Evolutionary conservation across 1,140 invertebrate species (phyloP).

Genomic region (Trachymyrmex cornetzi): DNA sequence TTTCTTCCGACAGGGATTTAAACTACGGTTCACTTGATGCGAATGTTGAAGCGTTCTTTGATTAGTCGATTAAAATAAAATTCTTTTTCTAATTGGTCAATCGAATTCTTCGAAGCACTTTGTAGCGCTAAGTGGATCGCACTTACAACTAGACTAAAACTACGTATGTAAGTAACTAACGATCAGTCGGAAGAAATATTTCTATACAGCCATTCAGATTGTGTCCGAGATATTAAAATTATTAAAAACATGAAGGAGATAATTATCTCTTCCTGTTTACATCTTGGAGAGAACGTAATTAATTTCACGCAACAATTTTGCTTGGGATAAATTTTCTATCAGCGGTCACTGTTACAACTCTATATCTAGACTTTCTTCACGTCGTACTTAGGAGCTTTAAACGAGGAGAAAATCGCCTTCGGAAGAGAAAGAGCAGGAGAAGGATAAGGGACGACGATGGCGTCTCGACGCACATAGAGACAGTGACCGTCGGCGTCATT

Average conservation of each 20-base stretch:
- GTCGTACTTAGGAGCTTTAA: background rate
- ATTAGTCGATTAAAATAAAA: too few relatives aligned
- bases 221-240: background rate
- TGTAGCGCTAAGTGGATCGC: too few relatives aligned
- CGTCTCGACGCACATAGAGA: conserved; percentile 20
- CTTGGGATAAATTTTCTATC: background rate
- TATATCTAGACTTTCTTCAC: background rate
- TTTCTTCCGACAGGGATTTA: background rate
- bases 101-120: too few relatives aligned
- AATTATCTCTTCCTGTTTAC: background rate
- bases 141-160: background rate
- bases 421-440: background rate
- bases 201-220: background rate
- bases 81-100: too few relatives aligned
- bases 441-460: background rate
- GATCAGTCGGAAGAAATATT: background rate
- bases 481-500: conserved; percentile 30
- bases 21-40: too few relatives aligned
- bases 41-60: too few relatives aligned
- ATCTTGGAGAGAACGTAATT: background rate
- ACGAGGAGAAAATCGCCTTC: conserved; percentile 29
- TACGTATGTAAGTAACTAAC: too few relatives aligned
- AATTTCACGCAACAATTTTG: background rate
- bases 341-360: background rate
- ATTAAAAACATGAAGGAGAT: background rate